Base-by-base conservation (phyloP, 2,797 vertebrate genomes). In the Mus caroli region DNA sequence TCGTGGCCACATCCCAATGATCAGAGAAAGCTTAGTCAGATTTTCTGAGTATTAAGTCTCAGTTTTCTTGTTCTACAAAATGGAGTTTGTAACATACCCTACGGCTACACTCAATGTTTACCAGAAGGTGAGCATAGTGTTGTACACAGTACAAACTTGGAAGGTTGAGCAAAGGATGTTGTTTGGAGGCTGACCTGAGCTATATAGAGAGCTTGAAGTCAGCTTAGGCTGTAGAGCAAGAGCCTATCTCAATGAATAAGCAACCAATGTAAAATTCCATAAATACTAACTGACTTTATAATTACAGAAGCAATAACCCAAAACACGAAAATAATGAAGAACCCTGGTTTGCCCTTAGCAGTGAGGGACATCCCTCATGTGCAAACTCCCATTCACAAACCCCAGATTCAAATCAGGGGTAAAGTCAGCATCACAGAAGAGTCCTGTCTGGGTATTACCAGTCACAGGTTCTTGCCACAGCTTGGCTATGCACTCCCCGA, bases 21-120 rank as follows among this genome's bases (percentile, higher is more conserved):
- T 82, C 50, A 89, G 43, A 92, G 75, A 87, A 89, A 22, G 6
- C 28, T 43, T 40, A 46, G 13, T n/a, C 85, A 73, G 56, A 85
- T 22, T 69, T 28, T 83, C 78, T 87, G 12, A 67, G 71, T 54
- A 34, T 60, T 69, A 62, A 86, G 22, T 79, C 60, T 94, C 60
- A 50, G n/a, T 77, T 92, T 80, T n/a, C 34, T 52, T 88, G 6
- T 80, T 84, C 73, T 93, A 56, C 56, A 73, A 82, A 96, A 73
- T 58, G 34, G 11, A 24, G 28, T 62, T 91, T 60, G 10, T 13
- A 80, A 64, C 17, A 76, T 28, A 64, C 6, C 6, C 46, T 14
- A 62, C 0, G 9, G 8, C 58, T 62, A 40, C 4, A 28, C 46
- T 19, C 86, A 56, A 77, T 73, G 24, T 11, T 90, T 73, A 60